Evolutionary conservation across 2,888 invertebrate genomes (phyloP).

Genomic region (Zaprionus lineosus): DNA sequence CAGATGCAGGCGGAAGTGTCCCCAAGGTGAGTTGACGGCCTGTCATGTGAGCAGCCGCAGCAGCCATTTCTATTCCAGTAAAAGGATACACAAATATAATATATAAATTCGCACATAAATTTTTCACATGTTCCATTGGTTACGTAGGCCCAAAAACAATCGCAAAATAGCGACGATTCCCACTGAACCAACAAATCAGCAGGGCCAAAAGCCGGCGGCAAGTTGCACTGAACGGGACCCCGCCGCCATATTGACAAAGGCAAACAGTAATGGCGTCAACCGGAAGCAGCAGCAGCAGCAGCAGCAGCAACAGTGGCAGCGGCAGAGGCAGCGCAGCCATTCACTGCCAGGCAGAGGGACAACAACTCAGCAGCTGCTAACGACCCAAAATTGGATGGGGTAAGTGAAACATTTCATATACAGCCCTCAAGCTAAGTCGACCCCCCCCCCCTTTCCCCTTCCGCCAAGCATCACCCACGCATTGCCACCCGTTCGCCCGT

Average conservation of each 20-base stretch:
- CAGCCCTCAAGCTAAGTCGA: neutral
- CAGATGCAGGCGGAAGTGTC: conserved; percentile 1
- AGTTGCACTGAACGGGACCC: neutral
- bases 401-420: conserved; percentile 17
- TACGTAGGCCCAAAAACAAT: conserved; percentile 4
- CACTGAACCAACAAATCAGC: conserved; percentile 17
- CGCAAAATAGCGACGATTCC: neutral
- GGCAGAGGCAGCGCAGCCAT: conserved; percentile 55
- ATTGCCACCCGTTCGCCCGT: neutral
- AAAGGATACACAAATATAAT: neutral
- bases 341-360: conserved; percentile 69
- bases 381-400: conserved; percentile 15
- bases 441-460: too few relatives aligned
- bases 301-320: conserved; percentile 25
- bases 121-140: neutral
- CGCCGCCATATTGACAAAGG: conserved; percentile 7
- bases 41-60: neutral
- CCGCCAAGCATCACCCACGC: neutral
- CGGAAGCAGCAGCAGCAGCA: conserved; percentile 26
- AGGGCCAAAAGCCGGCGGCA: conserved; percentile 13
- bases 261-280: conserved; percentile 13
- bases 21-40: conserved; percentile 26
- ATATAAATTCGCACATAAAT: conserved; percentile 4
- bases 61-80: neutral
- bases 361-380: conserved; percentile 25